Conservation (phyloP, 92 coral and sea anemone species). For the Parazoanthus swiftii region DNA sequence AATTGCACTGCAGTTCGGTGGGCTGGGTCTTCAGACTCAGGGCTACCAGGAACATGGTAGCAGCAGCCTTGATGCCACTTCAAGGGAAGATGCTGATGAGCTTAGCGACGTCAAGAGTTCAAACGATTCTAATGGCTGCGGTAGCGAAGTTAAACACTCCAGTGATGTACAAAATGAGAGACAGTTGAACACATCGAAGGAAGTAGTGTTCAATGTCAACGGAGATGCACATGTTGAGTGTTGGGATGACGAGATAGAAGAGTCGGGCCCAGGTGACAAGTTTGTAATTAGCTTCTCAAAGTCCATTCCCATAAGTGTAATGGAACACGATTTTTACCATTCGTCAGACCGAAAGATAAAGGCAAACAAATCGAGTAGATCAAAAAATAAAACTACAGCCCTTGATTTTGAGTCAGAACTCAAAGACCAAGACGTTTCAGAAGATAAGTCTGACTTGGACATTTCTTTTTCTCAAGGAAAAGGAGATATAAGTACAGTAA, state of each 20-base stretch:
- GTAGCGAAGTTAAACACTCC: neutral
- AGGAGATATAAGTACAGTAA: neutral
- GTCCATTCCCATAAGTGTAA: constrained; percentile 44
- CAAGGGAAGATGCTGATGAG: constrained; percentile 17
- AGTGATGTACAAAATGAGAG: neutral
- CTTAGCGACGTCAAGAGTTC: neutral
- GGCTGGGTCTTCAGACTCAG: constrained; percentile 82
- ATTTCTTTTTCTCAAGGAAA: constrained; percentile 13
- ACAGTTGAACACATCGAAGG: constrained; percentile 3
- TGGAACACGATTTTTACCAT: constrained; percentile 40
- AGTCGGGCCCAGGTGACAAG: constrained; percentile 5
- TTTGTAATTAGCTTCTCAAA: constrained; percentile 38
- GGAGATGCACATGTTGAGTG: constrained; percentile 35
- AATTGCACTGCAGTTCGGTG: constrained; percentile 82
- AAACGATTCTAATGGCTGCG: neutral
- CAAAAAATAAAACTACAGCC: neutral
- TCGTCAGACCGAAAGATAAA: constrained; percentile 17
- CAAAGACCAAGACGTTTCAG: neutral
- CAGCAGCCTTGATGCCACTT: constrained; percentile 16
- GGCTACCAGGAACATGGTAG: constrained; percentile 33
- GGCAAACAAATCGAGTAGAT: neutral
- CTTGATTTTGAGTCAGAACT: neutral
- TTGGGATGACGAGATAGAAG: constrained; percentile 52
- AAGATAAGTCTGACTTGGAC: neutral
- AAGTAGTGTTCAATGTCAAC: constrained; percentile 23